Evolutionary conservation across 1,140 invertebrate genomes (phyloP), one percentile per base, ranked within the genome.

Genomic region (Drosophila pallidifrons): DNA sequence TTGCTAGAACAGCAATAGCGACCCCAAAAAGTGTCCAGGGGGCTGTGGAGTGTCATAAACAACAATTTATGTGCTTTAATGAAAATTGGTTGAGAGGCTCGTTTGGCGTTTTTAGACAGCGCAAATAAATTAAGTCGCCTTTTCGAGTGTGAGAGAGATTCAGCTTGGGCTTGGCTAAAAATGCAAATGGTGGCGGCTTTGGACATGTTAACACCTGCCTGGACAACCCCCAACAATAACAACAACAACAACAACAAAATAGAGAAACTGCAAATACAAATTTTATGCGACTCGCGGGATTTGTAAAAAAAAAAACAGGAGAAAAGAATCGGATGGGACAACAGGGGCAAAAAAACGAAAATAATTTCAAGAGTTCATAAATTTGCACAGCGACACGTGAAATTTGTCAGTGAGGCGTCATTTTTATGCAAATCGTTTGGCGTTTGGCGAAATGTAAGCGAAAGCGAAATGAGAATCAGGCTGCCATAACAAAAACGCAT

Each of bases 51-150:
- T 51, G 81, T 54, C 83, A 83, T 88, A 88, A 89, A 88, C 85
- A 88, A 89, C 83, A 88, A 88, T 88, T 89, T 88, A 83, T 75
- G 82, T 72, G 85, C 80, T 81, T 89, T 88, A 88, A 88, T 88
- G 83, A 75, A 88, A 88, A 88, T 88, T 88, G 85, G 83, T 87
- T 69, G 83, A 75, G 66, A 75, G 67, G 75, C 73, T 72, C 49
- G 49, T 60, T 66, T 63, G 59, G 67, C 70, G 66, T 77, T 81
- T 78, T 79, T 67, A 45, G 77, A 79, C 65, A 55, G 72, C 66
- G 65, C 74, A 86, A 72, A 85, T 85, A 86, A 85, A 85, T 85
- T 86, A 86, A 78, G 74, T 86, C 45, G 59, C 55, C 67, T 51
- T 49, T 15, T 28, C 15, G 28, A 8, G 7, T 11, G 32, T 11